Conservation (phyloP, 2,888 invertebrate species). For the Tetanocera ferruginea region DNA sequence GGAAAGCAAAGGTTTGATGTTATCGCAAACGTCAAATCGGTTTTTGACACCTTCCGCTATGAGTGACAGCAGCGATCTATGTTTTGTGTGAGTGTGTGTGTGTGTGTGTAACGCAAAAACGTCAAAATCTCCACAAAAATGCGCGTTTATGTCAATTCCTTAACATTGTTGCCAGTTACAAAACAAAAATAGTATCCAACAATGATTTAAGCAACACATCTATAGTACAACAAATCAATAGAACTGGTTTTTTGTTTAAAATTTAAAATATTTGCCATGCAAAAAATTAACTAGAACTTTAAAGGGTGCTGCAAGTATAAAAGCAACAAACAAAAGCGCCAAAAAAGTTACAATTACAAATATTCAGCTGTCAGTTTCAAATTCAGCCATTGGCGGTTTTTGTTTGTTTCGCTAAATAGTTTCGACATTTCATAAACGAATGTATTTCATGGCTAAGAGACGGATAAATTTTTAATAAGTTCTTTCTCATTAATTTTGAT, state of each 20-base stretch:
- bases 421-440: conserved; percentile 48
- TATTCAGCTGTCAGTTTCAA: conserved; percentile 51
- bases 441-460: neutral
- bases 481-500: neutral
- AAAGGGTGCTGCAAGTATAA: neutral
- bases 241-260: neutral
- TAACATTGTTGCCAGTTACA: neutral
- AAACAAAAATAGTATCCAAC: conserved; percentile 33
- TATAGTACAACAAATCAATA: neutral
- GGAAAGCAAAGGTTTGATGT: conserved; percentile 17
- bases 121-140: neutral
- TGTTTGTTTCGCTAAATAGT: conserved; percentile 41
- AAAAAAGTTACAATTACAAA: conserved; percentile 40
- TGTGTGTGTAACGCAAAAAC: neutral
- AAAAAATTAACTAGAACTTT: conserved; percentile 16
- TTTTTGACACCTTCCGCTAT: conserved; percentile 49
- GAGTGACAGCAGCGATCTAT: conserved; percentile 31
- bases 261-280: neutral
- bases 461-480: neutral
- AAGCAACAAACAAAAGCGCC: neutral
- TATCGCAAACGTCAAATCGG: conserved; percentile 50
- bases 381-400: conserved; percentile 46
- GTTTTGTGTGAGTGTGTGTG: neutral
- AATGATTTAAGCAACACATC: conserved; percentile 6
- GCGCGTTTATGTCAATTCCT: neutral